These are phyloP conservation scores for Saxidomus purpurata DNA, from an alignment of 1,140 invertebrate genomes.

Conservation along the genomic window DNA sequence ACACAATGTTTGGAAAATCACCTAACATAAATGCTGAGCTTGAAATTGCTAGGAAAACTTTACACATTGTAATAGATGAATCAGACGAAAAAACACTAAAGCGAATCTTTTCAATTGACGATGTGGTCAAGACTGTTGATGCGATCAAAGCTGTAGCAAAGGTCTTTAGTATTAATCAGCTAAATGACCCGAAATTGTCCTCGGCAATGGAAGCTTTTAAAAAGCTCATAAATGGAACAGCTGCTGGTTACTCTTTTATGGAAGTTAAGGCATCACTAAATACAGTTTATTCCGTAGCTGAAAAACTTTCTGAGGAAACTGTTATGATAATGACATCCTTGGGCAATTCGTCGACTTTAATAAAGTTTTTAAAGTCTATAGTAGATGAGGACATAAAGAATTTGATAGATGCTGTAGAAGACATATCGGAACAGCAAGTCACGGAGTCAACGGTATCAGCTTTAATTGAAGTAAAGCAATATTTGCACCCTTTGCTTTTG, in stretches of 20 bases:
- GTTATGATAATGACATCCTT: constrained; percentile 65
- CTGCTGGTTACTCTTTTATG: constrained; percentile 4
- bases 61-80: neutral
- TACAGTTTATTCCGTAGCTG: constrained; percentile 16
- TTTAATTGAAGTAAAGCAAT: constrained; percentile 73
- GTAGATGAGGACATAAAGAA: constrained; percentile 74
- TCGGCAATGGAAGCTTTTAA: constrained; percentile 9
- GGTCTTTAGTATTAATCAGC: neutral
- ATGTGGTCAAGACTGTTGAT: neutral
- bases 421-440: constrained; percentile 76
- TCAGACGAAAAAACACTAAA: neutral
- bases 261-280: constrained; percentile 35
- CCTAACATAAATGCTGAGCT: neutral
- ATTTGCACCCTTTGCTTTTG: constrained; percentile 69
- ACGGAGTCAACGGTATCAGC: constrained; percentile 74
- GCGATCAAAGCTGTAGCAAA: neutral
- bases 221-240: neutral
- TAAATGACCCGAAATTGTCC: neutral
- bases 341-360: constrained; percentile 49
- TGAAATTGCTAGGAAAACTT: neutral
- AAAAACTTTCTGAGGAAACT: constrained; percentile 31
- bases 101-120: neutral
- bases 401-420: constrained; percentile 79
- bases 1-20: neutral
- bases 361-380: constrained; percentile 71